Conservation (phyloP, 2,888 invertebrate genomes). For the Pherbina coryleti region DNA sequence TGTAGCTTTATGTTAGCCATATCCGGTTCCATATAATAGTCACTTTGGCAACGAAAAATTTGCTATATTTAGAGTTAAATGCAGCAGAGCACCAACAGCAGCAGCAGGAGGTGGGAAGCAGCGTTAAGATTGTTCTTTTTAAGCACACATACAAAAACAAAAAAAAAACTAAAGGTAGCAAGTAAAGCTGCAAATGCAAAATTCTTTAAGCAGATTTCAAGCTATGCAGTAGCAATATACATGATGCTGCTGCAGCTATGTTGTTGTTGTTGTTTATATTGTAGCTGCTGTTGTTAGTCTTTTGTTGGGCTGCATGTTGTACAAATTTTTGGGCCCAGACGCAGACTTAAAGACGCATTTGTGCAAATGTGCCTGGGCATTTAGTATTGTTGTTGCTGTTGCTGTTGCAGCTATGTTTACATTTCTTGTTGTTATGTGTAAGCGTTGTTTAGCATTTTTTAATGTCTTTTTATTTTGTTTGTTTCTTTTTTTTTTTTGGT, state of each 20-base stretch:
- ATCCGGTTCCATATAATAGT: constrained; percentile 61
- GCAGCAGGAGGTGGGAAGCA: too few species aligned
- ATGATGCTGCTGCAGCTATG: not conserved
- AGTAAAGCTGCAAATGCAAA: not conserved
- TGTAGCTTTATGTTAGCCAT: constrained; percentile 55
- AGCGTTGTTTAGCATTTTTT: not conserved
- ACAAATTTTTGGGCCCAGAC: constrained; percentile 22
- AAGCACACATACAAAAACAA: not conserved
- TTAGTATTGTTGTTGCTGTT: not conserved
- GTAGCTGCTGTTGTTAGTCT: constrained; percentile 8
- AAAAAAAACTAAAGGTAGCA: not conserved
- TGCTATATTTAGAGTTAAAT: constrained; percentile 16
- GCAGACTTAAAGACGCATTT: not conserved
- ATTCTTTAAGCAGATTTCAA: not conserved
- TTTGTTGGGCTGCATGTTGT: constrained; percentile 24
- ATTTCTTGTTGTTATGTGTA: not conserved
- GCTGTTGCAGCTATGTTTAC: not conserved
- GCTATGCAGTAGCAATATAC: not conserved
- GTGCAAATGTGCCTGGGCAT: not conserved
- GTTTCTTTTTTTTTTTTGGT: not conserved
- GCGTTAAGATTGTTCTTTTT: too few species aligned
- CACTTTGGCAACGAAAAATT: constrained; percentile 43
- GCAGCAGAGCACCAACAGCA: not conserved
- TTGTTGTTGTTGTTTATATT: constrained; percentile 12
- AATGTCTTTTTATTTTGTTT: not conserved